Conservation (phyloP, 1,140 invertebrate species). For the Nebria ingens region DNA sequence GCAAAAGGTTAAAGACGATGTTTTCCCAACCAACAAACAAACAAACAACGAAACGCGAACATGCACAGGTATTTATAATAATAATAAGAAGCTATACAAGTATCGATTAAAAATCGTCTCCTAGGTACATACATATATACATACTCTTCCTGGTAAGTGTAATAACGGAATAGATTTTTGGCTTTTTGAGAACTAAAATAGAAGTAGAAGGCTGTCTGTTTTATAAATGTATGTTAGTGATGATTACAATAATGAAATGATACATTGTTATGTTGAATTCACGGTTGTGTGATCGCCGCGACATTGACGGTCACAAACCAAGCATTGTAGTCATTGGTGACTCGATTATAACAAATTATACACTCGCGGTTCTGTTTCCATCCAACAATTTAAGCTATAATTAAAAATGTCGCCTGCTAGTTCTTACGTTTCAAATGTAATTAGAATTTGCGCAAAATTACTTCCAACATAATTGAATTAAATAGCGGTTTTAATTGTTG, state of each 20-base stretch:
- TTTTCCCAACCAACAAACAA: too few species aligned
- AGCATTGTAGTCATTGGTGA: constrained; percentile 7
- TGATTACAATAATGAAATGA: too few species aligned
- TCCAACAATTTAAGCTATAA: background rate
- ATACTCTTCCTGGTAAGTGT: too few species aligned
- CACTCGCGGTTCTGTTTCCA: background rate
- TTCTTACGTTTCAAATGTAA: background rate
- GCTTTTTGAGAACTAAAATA: too few species aligned
- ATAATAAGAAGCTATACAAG: too few species aligned
- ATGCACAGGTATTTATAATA: too few species aligned
- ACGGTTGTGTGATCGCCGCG: background rate
- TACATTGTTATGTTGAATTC: background rate
- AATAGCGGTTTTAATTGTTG: background rate
- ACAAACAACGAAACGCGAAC: too few species aligned
- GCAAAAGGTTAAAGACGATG: too few species aligned
- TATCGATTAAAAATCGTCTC: too few species aligned
- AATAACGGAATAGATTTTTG: too few species aligned
- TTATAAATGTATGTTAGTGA: background rate
- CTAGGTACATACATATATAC: too few species aligned
- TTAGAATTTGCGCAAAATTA: background rate
- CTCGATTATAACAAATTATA: constrained; percentile 7
- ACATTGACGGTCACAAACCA: background rate
- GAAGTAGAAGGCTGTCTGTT: too few species aligned
- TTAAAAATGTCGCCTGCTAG: background rate
- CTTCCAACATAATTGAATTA: background rate